Conservation (phyloP, 2,888 invertebrate genomes). For the Oscheius onirici region DNA sequence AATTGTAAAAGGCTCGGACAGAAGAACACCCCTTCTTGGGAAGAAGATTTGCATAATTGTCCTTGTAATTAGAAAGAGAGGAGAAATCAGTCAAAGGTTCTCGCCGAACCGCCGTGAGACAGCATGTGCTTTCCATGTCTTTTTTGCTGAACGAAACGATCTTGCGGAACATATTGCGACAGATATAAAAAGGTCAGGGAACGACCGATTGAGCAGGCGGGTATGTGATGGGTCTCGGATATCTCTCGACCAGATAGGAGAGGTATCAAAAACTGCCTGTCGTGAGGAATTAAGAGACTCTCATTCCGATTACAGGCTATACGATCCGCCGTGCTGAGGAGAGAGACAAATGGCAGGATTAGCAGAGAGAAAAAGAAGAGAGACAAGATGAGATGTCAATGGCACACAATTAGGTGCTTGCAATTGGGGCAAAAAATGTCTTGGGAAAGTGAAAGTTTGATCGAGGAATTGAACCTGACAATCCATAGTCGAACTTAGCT, state of each 20-base stretch:
- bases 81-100: background rate
- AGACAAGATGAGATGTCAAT: constrained; percentile 12
- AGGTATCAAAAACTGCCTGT: background rate
- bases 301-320: constrained; percentile 22
- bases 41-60: constrained; percentile 11
- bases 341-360: constrained; percentile 22
- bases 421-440: background rate
- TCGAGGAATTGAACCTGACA: no score
- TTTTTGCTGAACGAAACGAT: constrained; percentile 12
- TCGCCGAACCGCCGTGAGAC: background rate
- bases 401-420: constrained; percentile 4
- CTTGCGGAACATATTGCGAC: constrained; percentile 22
- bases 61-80: background rate
- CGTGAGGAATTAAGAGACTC: background rate
- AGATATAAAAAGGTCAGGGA: constrained; percentile 23
- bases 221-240: no score
- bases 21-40: background rate
- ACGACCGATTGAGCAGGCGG: background rate
- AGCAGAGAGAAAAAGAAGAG: constrained; percentile 4
- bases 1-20: background rate
- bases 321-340: background rate
- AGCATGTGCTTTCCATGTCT: constrained; percentile 28
- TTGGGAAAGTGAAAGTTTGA: background rate
- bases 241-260: background rate
- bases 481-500: no score